phyloP scores from a whole-genome alignment of 2,113 vertebrate species.

The Crypturellus undulatus region DNA sequence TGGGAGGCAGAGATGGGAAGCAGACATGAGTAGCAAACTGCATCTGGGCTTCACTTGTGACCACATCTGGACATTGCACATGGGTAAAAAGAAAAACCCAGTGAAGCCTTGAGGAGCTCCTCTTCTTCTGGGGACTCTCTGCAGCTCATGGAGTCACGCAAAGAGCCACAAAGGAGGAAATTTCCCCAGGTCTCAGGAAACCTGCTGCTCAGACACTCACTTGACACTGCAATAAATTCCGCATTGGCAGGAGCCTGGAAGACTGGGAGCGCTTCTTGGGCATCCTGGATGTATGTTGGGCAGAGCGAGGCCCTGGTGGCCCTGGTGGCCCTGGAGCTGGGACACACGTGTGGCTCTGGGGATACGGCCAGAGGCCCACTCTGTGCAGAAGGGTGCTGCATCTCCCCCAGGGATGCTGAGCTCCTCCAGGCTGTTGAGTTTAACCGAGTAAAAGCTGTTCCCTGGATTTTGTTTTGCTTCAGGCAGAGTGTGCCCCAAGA shows the following conservation, averaged over 20 bases:
- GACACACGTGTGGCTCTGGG: no score
- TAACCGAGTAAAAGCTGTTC: background rate
- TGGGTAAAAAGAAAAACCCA: background rate
- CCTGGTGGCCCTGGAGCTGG: no score
- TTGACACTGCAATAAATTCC: background rate
- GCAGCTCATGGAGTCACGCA: background rate
- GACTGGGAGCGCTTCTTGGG: background rate
- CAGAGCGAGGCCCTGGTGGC: no score
- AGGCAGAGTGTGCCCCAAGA: background rate
- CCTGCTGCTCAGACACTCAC: background rate
- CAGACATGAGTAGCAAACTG: background rate
- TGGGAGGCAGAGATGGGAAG: background rate
- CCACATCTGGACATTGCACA: rapidly evolving
- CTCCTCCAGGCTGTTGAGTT: background rate
- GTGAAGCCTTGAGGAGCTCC: background rate
- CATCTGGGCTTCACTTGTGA: background rate
- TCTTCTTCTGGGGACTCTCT: background rate
- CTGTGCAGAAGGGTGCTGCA: no score
- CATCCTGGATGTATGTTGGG: no score
- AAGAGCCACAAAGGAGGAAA: background rate
- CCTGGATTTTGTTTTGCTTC: background rate
- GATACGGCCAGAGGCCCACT: no score
- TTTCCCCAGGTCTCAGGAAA: background rate
- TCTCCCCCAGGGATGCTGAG: background rate
- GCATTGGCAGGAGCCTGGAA: background rate